Evolutionary conservation across 2,888 invertebrate genomes (phyloP), one percentile per base, ranked within the genome.

Genomic region (Euspilapteryx auroguttella): DNA sequence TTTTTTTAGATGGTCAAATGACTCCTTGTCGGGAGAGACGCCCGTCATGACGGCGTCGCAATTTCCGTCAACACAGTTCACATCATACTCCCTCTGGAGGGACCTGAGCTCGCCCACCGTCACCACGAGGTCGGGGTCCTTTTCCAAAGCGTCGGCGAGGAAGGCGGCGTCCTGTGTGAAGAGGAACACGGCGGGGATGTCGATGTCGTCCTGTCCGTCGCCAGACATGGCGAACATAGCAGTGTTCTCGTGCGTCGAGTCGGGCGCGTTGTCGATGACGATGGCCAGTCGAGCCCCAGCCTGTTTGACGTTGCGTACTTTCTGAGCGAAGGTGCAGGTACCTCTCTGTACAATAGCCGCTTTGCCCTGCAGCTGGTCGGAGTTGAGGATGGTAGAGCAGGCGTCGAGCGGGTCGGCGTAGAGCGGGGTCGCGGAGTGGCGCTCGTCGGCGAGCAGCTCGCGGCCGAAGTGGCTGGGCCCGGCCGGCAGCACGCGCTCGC

Each of bases 171-270:
- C 94, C 33, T 80, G 75, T 4, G 82, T 79, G 55, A 91, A 96
- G 29, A 96, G 79, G 55, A 96, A 96, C 6, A 94, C 89, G n/a
- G 93, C 82, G 0, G 95, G 94, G 47, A 96, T 94, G 37, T 69
- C 80, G 5, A 96, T 87, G 53, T 94, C 90, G 39, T 89, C 86
- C 2, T 73, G 81, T 1, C 93, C 94, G 61, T 97, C 96, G 2
- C 94, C 94, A 1, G 94, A 94, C 97, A 98, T 97, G 3, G 94
- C 94, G 68, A 98, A 98, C 69, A 94, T 81, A 0, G 91, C 86
- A 2, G 89, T 86, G 28, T 79, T 83, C 15, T 83, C 80, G 24
- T 86, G 82, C 29, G 87, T 86, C 20, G 89, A 86, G 14, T 82
- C 88, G 3, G 82, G 77, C 8, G 85, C 80, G 58, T 94, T 93